Percentiles rank a stretch among this genome's conserved stretches.
These are phyloP conservation scores for Megaceryle maxima DNA, from an alignment of 2,113 vertebrate species.

Conservation along the genomic window DNA sequence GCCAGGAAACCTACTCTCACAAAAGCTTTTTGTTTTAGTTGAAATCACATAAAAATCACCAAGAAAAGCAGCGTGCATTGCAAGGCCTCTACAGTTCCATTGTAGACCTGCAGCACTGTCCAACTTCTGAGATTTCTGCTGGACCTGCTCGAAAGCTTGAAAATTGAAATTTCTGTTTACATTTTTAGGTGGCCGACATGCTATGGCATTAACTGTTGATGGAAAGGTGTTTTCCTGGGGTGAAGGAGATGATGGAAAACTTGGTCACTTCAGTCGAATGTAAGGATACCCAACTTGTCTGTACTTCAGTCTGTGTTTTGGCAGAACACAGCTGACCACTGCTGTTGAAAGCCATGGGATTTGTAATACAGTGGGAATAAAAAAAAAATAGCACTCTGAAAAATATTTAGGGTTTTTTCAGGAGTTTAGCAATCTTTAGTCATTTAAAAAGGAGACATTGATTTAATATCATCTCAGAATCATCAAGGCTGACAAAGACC, in stretches of 20 bases:
- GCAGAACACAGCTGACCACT: neutral
- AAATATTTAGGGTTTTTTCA: no score
- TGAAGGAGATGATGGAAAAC: constrained; percentile 97
- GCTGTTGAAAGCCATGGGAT: neutral
- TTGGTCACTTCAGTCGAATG: constrained; percentile 98
- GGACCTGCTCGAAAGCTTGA: neutral
- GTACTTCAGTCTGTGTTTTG: neutral
- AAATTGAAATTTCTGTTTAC: neutral
- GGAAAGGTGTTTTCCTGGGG: constrained; percentile 99
- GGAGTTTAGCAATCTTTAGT: neutral
- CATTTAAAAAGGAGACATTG: neutral
- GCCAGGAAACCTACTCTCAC: neutral
- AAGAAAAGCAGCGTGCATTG: neutral
- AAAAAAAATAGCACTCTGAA: neutral
- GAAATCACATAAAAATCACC: neutral
- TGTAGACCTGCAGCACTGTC: neutral
- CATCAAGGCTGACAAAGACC: no score
- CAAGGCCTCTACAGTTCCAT: fast-evolving
- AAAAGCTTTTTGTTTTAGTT: neutral
- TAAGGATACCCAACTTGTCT: constrained; percentile 64
- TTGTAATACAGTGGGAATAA: neutral
- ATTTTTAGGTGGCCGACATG: constrained; percentile 89
- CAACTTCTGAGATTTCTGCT: neutral
- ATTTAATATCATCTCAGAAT: neutral
- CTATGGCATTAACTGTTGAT: constrained; percentile 95